Conservation (phyloP, 2,888 invertebrate species). For the Allophyes oxyacanthae region DNA sequence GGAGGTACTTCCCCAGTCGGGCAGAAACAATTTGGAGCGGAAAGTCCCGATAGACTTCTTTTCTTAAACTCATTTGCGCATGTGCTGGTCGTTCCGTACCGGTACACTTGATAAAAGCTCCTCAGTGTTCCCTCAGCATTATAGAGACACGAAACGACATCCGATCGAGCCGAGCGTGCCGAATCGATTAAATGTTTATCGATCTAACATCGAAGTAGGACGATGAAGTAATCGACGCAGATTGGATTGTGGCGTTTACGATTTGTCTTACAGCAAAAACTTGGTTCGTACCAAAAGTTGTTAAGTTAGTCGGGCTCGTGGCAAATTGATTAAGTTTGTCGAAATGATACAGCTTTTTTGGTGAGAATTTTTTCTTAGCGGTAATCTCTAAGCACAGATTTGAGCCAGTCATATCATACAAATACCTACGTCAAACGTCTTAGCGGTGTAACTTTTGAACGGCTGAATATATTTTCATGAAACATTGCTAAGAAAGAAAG, state of each 20-base stretch:
- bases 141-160: conserved; percentile 44
- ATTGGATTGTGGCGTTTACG: conserved; percentile 51
- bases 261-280: conserved; percentile 51
- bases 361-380: conserved; percentile 13
- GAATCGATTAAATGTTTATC: conserved; percentile 74
- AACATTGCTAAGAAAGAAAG: too few species aligned
- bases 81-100: background rate
- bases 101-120: conserved; percentile 2
- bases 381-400: too few species aligned
- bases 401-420: too few species aligned
- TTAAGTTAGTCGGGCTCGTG: conserved; percentile 21
- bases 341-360: conserved; percentile 26
- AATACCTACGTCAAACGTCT: too few species aligned
- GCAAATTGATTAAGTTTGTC: conserved; percentile 45
- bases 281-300: conserved; percentile 43
- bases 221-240: conserved; percentile 76
- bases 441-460: too few species aligned
- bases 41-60: too few species aligned
- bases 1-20: too few species aligned
- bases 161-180: conserved; percentile 63
- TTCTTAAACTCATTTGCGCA: background rate
- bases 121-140: background rate
- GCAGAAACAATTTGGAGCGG: too few species aligned
- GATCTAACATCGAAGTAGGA: conserved; percentile 74
- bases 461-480: too few species aligned